Percentiles rank a stretch among this genome's conserved stretches.
Evolutionary conservation across 2,113 vertebrate species (phyloP).

Genomic region (Naja naja): DNA sequence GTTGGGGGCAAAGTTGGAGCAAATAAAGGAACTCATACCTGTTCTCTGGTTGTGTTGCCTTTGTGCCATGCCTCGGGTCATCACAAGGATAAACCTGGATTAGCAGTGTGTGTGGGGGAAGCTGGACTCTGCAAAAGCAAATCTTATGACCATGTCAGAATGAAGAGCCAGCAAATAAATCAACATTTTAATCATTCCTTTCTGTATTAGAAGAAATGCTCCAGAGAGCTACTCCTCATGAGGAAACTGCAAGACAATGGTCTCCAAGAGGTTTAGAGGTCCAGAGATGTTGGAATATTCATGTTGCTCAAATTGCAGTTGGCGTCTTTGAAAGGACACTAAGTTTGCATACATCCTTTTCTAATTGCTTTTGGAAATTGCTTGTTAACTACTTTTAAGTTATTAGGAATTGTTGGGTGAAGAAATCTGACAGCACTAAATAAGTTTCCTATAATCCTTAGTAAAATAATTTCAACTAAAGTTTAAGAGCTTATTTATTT

Average conservation of each 20-base stretch:
- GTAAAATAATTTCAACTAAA: background rate
- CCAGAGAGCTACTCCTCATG: background rate
- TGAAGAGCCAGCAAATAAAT: background rate
- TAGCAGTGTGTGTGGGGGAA: background rate
- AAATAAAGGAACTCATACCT: too few relatives aligned
- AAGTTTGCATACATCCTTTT: background rate
- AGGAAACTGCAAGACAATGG: background rate
- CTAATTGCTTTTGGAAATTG: background rate
- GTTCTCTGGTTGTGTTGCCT: too few relatives aligned
- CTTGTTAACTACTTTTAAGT: background rate
- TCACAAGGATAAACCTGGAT: background rate
- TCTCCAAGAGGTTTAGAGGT: background rate
- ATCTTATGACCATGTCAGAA: background rate
- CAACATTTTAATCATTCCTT: background rate
- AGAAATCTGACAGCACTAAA: background rate
- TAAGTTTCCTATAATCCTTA: background rate
- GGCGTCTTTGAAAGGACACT: background rate
- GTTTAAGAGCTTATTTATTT: background rate
- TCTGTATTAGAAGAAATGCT: background rate
- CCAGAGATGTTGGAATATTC: background rate
- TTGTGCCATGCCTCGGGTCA: too few relatives aligned
- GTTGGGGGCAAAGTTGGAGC: too few relatives aligned
- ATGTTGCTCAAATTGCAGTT: background rate
- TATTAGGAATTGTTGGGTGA: background rate
- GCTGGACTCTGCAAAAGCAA: background rate